Conservation (phyloP, 2,797 vertebrate species). For the Crenuchus spilurus region DNA sequence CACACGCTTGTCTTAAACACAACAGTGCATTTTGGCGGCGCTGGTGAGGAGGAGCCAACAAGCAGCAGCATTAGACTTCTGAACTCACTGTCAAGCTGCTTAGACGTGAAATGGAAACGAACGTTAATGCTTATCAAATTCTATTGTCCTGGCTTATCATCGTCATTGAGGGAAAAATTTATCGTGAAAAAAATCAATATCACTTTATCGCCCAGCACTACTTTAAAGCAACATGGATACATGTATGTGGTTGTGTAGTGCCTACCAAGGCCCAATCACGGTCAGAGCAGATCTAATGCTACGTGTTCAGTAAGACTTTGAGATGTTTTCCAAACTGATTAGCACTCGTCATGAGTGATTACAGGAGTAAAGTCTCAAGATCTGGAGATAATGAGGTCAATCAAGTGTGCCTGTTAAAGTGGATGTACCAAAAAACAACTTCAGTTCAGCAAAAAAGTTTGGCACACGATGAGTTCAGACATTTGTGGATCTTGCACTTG, state of each 20-base stretch:
- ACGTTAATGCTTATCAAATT: no score
- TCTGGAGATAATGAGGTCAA: not conserved
- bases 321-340: not conserved
- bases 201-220: no score
- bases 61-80: no score
- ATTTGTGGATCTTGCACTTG: not conserved
- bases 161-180: no score
- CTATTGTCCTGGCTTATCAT: no score
- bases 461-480: not conserved
- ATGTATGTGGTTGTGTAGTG: not conserved
- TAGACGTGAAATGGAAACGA: no score
- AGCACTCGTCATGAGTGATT: not conserved
- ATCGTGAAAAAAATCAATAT: no score
- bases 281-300: not conserved
- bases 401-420: not conserved
- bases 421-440: not conserved
- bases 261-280: not conserved
- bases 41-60: no score
- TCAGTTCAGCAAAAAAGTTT: not conserved
- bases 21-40: no score
- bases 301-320: not conserved
- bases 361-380: not conserved
- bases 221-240: no score
- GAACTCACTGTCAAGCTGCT: no score
- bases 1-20: no score